Evolutionary conservation across 2,888 invertebrate genomes (phyloP).

Genomic region (Eustalomyia histrio): DNA sequence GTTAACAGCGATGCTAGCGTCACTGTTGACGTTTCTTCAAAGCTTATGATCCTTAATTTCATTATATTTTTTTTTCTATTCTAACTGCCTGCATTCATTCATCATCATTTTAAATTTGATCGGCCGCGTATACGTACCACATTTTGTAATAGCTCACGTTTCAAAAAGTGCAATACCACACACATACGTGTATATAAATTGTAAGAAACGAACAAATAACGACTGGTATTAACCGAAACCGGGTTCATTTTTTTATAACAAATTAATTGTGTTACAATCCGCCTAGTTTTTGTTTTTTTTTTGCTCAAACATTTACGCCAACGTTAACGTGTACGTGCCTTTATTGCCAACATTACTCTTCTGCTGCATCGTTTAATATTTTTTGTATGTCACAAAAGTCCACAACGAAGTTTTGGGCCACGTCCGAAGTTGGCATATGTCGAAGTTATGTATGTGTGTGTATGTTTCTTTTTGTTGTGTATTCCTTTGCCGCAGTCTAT

Average conservation of each 20-base stretch:
- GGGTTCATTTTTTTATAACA: constrained; percentile 34
- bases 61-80: constrained; percentile 77
- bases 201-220: constrained; percentile 3
- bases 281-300: constrained; percentile 41
- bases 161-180: constrained; percentile 34
- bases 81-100: constrained; percentile 76
- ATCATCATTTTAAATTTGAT: constrained; percentile 80
- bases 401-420: constrained; percentile 63
- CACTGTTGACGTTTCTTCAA: constrained; percentile 47
- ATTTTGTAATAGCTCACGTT: constrained; percentile 53
- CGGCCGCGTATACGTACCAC: constrained; percentile 79
- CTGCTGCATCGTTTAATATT: constrained; percentile 13
- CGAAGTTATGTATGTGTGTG: constrained; percentile 48
- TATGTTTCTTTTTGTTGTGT: constrained; percentile 34
- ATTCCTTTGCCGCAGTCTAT: constrained; percentile 66
- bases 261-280: constrained; percentile 58
- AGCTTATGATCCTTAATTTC: constrained; percentile 80
- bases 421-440: constrained; percentile 66
- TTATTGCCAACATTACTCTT: neutral
- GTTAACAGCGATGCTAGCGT: constrained; percentile 36
- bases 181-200: neutral
- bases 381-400: constrained; percentile 59
- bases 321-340: constrained; percentile 23
- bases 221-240: constrained; percentile 15
- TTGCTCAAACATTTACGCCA: constrained; percentile 18